phyloP scores from a whole-genome alignment of 2,888 invertebrate species.

The Boloria euphrosyne region DNA sequence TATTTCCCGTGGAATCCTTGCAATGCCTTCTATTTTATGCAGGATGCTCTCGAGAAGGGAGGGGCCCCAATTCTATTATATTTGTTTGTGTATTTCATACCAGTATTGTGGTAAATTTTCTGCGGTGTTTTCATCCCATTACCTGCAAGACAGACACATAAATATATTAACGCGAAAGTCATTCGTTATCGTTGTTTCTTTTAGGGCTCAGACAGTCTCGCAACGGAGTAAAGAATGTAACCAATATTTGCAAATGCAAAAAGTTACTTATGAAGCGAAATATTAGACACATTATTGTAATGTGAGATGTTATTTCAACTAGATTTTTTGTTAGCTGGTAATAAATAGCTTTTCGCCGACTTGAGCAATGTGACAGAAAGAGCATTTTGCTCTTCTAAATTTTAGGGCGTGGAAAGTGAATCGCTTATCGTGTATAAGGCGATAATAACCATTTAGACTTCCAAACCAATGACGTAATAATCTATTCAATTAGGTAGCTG shows the following conservation, averaged over 20 bases:
- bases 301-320: not conserved
- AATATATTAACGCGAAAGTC: slow-evolving; percentile 72
- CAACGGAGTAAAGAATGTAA: slow-evolving; percentile 16
- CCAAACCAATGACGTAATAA: too few species aligned
- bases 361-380: not conserved
- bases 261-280: slow-evolving; percentile 11
- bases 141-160: slow-evolving; percentile 77
- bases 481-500: too few species aligned
- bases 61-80: slow-evolving; percentile 60
- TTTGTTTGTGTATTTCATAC: slow-evolving; percentile 65
- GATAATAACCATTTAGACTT: too few species aligned
- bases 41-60: slow-evolving; percentile 51
- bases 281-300: slow-evolving; percentile 3
- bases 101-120: slow-evolving; percentile 60
- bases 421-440: too few species aligned
- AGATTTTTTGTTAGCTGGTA: not conserved
- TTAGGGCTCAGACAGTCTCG: slow-evolving; percentile 32
- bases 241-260: slow-evolving; percentile 11
- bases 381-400: too few species aligned
- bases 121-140: slow-evolving; percentile 79
- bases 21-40: slow-evolving; percentile 65
- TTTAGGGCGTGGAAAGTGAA: too few species aligned
- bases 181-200: slow-evolving; percentile 60
- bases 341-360: not conserved
- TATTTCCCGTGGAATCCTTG: slow-evolving; percentile 54